These are phyloP conservation scores for Iphiclides podalirius DNA, from an alignment of 2,888 invertebrate species.

Conservation along the genomic window DNA sequence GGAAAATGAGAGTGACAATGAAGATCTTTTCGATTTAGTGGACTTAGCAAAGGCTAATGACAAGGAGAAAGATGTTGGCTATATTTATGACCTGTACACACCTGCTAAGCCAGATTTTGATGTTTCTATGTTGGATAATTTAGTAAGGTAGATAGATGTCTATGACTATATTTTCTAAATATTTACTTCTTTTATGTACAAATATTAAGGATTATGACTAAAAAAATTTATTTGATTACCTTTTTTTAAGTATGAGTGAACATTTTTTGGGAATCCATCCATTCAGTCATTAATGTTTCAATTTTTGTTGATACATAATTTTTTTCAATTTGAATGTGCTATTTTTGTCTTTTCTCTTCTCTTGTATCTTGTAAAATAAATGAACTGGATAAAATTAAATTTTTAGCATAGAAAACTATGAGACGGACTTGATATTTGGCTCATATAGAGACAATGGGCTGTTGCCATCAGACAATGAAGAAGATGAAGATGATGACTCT, in stretches of 20 bases:
- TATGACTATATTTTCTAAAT: neutral
- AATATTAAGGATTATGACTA: too few relatives aligned
- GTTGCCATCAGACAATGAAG: constrained; percentile 47
- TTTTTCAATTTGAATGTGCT: too few relatives aligned
- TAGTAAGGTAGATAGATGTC: constrained; percentile 60
- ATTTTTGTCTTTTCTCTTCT: too few relatives aligned
- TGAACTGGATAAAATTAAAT: too few relatives aligned
- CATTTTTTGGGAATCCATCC: too few relatives aligned
- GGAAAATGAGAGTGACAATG: constrained; percentile 33
- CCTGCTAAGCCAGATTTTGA: constrained; percentile 63
- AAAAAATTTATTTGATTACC: too few relatives aligned
- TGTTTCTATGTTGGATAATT: constrained; percentile 63
- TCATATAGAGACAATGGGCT: constrained; percentile 48
- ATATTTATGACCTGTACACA: constrained; percentile 68
- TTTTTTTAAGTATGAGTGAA: too few relatives aligned
- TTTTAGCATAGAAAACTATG: constrained; percentile 67
- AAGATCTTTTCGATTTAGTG: constrained; percentile 51
- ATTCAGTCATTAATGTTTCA: too few relatives aligned
- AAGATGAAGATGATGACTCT: constrained; percentile 83
- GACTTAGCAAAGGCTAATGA: constrained; percentile 52
- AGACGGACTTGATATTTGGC: constrained; percentile 56
- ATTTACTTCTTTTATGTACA: too few relatives aligned
- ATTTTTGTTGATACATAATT: too few relatives aligned
- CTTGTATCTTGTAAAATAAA: too few relatives aligned
- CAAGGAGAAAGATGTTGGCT: constrained; percentile 46